Conservation (phyloP, 2,113 vertebrate species). For the Hydrolagus affinis region DNA sequence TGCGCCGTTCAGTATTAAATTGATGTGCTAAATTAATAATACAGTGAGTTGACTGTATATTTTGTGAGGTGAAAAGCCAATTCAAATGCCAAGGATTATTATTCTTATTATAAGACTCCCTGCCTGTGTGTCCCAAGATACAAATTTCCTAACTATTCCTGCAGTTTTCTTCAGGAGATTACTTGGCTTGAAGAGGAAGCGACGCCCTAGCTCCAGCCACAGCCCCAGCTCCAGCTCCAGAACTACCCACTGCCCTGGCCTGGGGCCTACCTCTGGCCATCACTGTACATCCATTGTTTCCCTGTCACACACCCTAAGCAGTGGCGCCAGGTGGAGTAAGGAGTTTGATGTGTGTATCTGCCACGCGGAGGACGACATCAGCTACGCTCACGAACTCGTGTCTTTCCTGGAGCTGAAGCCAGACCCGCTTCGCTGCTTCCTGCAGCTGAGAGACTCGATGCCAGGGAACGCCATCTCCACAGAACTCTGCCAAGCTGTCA, state of each 20-base stretch:
- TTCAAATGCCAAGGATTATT: too few relatives aligned
- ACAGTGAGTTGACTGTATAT: too few relatives aligned
- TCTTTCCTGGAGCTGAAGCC: constrained; percentile 63
- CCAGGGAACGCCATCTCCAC: constrained; percentile 58
- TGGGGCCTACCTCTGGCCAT: too few relatives aligned
- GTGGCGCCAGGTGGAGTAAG: constrained; percentile 54
- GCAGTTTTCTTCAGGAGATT: constrained; percentile 55
- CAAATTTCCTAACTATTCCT: background rate
- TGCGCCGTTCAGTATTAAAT: too few relatives aligned
- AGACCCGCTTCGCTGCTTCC: constrained; percentile 64
- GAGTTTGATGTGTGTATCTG: constrained; percentile 73
- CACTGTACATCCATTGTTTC: background rate
- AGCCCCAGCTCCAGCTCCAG: constrained; percentile 32
- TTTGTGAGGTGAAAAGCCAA: too few relatives aligned
- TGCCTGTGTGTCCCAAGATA: too few relatives aligned
- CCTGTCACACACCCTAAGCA: constrained; percentile 35
- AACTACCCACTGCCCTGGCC: too few relatives aligned
- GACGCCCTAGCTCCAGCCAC: background rate
- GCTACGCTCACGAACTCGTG: constrained; percentile 57
- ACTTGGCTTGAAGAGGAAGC: constrained; percentile 38
- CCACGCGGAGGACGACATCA: constrained; percentile 61
- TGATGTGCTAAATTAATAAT: too few relatives aligned
- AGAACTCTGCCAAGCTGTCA: constrained; percentile 64
- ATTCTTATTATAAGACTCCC: too few relatives aligned
- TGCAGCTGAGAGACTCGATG: constrained; percentile 59